Evolutionary conservation across 2,113 vertebrate genomes (phyloP), one percentile per base, ranked within the genome.

Genomic region (Sebastes fasciatus): DNA sequence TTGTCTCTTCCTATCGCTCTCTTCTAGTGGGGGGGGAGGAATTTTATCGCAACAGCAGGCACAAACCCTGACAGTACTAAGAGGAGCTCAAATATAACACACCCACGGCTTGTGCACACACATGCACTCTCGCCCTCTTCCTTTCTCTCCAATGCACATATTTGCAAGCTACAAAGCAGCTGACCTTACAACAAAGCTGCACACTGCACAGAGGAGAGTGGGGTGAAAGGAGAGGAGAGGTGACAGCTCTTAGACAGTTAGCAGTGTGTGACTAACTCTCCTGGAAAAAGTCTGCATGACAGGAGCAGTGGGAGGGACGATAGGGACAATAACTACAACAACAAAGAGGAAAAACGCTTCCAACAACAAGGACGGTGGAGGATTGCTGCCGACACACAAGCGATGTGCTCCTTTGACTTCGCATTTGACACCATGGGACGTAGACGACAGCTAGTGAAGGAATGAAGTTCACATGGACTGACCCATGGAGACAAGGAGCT

Each of bases 121-220:
- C 79, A 83, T 75, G 60, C 73, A 89, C 81, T 61, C 87, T 79
- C 66, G 6, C 70, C 67, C 79, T 84, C 88, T 63, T 69, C 55
- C 82, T 89, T 86, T 90, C 86, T 90, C 89, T 84, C 84, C 82
- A 71, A 48, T 82, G 89, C 86, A 88, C 85, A 81, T 72, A 58
- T 79, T 85, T 81, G 88, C 83, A 69, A 86, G 85, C 87, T 82
- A 80, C 86, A 88, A 92, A 91, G 89, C 86, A 90, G 88, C 89
- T 94, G 93, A 94, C 88, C 89, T 91, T 81, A 88, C 77, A 86
- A 84, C 85, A 86, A 87, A 86, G 87, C 86, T 64, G 77, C 90
- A 83, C 77, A 82, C 72, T 75, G 81, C 83, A 84, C 83, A 73
- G 80, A 84, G 82, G 74, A 85, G 81, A 90, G 74, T 34, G 74